Percentiles rank a stretch among this genome's conserved stretches.
Conservation (phyloP, 2,113 vertebrate genomes). For the Paratilapia polleni region DNA sequence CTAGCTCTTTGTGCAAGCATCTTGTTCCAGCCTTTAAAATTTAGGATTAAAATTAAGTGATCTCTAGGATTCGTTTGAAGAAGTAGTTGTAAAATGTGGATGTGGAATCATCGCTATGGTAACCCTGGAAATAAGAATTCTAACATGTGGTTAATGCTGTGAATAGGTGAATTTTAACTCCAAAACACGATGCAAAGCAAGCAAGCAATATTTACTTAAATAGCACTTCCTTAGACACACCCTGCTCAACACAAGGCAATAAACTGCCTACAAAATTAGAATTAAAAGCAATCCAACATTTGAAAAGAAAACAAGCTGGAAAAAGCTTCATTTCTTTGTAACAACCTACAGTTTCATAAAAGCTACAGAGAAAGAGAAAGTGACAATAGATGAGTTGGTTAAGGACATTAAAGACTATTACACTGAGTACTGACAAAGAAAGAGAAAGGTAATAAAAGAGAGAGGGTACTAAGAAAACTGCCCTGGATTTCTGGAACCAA, state of each 20-base stretch:
- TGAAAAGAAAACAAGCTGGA: too few relatives aligned
- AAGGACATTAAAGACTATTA: background rate
- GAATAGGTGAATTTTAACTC: background rate
- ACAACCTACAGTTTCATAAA: background rate
- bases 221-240: background rate
- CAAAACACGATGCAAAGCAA: background rate
- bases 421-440: background rate
- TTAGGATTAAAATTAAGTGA: background rate
- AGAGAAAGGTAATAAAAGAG: background rate
- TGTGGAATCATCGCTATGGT: background rate
- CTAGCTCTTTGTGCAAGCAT: background rate
- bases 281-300: background rate
- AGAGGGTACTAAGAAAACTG: background rate
- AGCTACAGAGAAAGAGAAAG: background rate
- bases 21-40: background rate
- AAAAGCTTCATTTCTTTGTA: background rate
- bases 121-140: background rate
- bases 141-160: background rate
- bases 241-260: background rate
- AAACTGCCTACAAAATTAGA: background rate
- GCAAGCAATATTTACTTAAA: background rate
- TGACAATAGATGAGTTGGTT: background rate
- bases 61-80: background rate
- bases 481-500: background rate
- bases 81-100: conserved; percentile 8